A percentile compares a stretch with the other conserved stretches of the same genome.
phyloP scores from a whole-genome alignment of 1,140 invertebrate species.

The Anthonomus grandis region DNA sequence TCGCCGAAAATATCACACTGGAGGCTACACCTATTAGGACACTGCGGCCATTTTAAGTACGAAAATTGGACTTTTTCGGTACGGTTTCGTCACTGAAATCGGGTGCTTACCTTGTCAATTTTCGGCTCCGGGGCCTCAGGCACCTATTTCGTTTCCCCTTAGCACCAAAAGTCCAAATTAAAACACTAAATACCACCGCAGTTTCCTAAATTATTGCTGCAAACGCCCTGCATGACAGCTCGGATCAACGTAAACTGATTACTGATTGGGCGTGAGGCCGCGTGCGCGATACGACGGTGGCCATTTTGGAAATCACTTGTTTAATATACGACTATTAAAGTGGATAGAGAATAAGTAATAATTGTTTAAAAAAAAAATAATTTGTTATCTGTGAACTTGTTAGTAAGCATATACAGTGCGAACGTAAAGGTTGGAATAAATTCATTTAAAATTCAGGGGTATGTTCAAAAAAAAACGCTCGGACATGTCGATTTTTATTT shows the following conservation, averaged over 20 bases:
- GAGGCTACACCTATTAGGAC: slow-evolving; percentile 34
- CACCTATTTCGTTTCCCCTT: slow-evolving; percentile 22
- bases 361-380: no score
- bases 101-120: slow-evolving; percentile 27
- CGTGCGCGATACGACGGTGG: slow-evolving; percentile 23
- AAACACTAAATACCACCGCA: slow-evolving; percentile 22
- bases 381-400: no score
- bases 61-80: no score
- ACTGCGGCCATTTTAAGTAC: slow-evolving; percentile 30
- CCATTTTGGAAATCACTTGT: not conserved
- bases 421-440: no score
- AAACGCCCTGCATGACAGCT: slow-evolving; percentile 41
- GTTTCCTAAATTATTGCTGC: slow-evolving; percentile 28
- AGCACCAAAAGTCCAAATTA: no score
- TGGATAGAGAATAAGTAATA: no score
- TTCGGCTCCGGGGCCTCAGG: slow-evolving; percentile 6
- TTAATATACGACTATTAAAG: not conserved
- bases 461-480: no score
- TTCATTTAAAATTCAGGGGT: no score
- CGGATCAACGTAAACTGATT: slow-evolving; percentile 31
- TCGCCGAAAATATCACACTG: no score
- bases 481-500: no score
- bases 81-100: not conserved
- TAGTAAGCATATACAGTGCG: no score
- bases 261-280: no score